A percentile compares a stretch with the other conserved stretches of the same genome.
Evolutionary conservation across 2,113 vertebrate genomes (phyloP).

Genomic region (Oncorhynchus gorbuscha): DNA sequence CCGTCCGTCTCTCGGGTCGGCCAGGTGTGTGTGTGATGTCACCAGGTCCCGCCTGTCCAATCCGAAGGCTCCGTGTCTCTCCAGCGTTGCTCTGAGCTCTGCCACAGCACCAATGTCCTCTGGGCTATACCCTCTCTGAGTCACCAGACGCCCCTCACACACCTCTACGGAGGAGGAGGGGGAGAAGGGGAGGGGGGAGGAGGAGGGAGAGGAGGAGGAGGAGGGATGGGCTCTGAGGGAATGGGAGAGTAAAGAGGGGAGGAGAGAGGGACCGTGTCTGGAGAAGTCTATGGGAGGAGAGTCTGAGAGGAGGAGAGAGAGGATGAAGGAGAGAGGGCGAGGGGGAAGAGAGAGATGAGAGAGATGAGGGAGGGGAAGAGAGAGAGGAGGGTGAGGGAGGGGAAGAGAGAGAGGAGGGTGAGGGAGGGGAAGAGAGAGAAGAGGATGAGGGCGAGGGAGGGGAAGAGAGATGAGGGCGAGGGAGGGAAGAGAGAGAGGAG

Average conservation of each 20-base stretch:
- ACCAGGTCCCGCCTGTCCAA: constrained; percentile 70
- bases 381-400: no score
- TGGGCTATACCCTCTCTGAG: constrained; percentile 61
- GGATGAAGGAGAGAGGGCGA: neutral
- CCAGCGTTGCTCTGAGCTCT: constrained; percentile 72
- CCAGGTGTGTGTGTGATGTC: constrained; percentile 62
- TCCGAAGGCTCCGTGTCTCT: constrained; percentile 73
- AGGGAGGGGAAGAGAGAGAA: neutral
- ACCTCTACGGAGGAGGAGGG: constrained; percentile 51
- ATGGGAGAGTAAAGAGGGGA: constrained; percentile 78
- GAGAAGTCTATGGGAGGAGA: constrained; percentile 62
- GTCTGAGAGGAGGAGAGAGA: constrained; percentile 52
- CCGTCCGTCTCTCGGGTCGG: constrained; percentile 47
- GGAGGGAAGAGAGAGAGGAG: no score
- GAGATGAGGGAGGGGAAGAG: no score
- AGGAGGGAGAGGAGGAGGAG: constrained; percentile 64
- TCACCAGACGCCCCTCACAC: constrained; percentile 48
- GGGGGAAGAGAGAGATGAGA: no score
- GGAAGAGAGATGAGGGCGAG: no score
- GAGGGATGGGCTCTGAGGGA: constrained; percentile 55
- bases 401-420: no score
- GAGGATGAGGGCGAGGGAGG: no score
- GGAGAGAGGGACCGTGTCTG: constrained; percentile 61
- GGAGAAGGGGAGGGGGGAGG: constrained; percentile 72
- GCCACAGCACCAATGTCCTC: constrained; percentile 66